Base-by-base conservation (phyloP, 2,888 invertebrate species). In the Drosophila parthenogenetica region DNA sequence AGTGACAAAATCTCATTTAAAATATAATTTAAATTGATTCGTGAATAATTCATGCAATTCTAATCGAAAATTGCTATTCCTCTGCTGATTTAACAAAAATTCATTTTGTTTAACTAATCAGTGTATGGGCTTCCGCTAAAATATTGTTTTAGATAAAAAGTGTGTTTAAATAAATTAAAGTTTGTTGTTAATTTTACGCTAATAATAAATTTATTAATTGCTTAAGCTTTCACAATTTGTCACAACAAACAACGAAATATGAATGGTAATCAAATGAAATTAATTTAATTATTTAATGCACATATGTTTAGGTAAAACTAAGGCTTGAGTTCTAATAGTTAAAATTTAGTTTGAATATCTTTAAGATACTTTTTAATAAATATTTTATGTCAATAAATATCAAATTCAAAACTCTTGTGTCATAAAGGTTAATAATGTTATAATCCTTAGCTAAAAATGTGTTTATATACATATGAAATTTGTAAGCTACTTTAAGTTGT, bases 1-100 rank as follows among this genome's bases (percentile, higher is more conserved):
- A 17, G 17, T 35, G 35, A 49, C 49, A 35, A 49, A 49, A 35
- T 49, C 17, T 17, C 8, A 5, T 17, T 49, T 10, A 17, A 17
- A 10, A n/a, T 53, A 29, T 10, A 19, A 32, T n/a, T 32, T 19
- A 25, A 5, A 35, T 17, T 50, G 14, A 14, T 19, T 32, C 19
- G 2, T 55, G 35, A 43, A 55, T 55, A 43, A 55, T 55, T 55
- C 19, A 55, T 43, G 14, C 11, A 19, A 32, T n/a, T 32, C 32
- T 32, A 43, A 35, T 22, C 43, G 14, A 43, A 43, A 55, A 35
- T 35, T 11, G 14, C 14, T 35, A 7, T 35, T n/a, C 19, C 19
- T 22, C 3, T 19, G 43, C 43, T 55, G 32, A 22, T 43, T 55
- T 32, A 11, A 55, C n/a, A 32, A 1, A 10, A 4, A 5, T 35